These are phyloP conservation scores for Drosophila greeni DNA, from an alignment of 2,888 invertebrate genomes.

Conservation along the genomic window DNA sequence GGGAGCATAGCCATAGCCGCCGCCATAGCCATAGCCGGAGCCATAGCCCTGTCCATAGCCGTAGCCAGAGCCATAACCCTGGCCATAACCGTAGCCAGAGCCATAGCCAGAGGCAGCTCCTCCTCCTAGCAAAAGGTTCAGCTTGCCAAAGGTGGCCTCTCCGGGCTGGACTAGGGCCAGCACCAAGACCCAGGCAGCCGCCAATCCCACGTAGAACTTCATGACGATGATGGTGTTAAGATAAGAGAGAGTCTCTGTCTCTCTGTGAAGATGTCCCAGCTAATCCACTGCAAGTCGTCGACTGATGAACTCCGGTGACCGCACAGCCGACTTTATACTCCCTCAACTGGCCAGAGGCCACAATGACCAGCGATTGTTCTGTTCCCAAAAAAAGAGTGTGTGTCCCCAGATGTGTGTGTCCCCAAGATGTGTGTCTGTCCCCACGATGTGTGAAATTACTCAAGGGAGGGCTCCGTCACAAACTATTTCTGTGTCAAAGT, in stretches of 20 bases:
- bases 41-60: constrained; percentile 42
- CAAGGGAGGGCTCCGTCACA: constrained; percentile 33
- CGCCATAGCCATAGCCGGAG: constrained; percentile 42
- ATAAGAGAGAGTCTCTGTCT: too few relatives aligned
- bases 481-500: constrained; percentile 55
- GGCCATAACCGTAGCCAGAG: constrained; percentile 40
- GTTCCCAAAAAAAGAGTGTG: background rate
- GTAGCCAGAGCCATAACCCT: constrained; percentile 35
- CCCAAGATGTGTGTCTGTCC: constrained; percentile 55
- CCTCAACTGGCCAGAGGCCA: constrained; percentile 10
- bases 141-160: constrained; percentile 67
- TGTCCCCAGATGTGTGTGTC: background rate
- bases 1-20: constrained; percentile 46
- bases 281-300: constrained; percentile 38
- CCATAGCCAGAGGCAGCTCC: constrained; percentile 48
- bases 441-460: constrained; percentile 62
- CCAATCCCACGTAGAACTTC: constrained; percentile 47
- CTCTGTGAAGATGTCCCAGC: constrained; percentile 1
- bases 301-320: constrained; percentile 65
- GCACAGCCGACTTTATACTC: constrained; percentile 58
- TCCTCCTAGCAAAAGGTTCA: constrained; percentile 60
- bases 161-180: constrained; percentile 44
- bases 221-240: constrained; percentile 27
- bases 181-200: constrained; percentile 35
- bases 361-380: constrained; percentile 64